Percentiles rank a stretch among this genome's conserved stretches.
phyloP scores from a whole-genome alignment of 2,888 invertebrate species.

The Erannis defoliaria region DNA sequence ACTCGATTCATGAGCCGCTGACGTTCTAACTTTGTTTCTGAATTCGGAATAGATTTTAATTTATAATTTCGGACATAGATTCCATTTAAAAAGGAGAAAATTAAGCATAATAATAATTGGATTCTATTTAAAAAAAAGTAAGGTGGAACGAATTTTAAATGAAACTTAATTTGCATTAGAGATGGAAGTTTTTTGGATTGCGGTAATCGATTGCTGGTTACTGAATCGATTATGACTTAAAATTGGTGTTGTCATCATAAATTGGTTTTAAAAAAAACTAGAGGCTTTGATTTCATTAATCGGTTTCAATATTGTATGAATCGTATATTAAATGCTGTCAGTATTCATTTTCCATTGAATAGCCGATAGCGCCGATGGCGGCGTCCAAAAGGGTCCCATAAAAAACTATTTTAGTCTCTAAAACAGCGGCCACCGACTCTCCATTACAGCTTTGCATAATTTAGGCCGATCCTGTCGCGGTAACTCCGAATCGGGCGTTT shows the following conservation, averaged over 20 bases:
- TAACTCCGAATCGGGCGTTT: slow-evolving; percentile 67
- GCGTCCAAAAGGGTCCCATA: slow-evolving; percentile 28
- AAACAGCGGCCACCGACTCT: slow-evolving; percentile 64
- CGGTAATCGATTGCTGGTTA: slow-evolving; percentile 23
- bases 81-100: too few relatives aligned
- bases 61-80: slow-evolving; percentile 12
- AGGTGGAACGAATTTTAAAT: slow-evolving; percentile 5
- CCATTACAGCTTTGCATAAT: slow-evolving; percentile 84
- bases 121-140: too few relatives aligned
- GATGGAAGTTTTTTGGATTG: slow-evolving; percentile 10
- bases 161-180: slow-evolving; percentile 20
- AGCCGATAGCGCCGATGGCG: slow-evolving; percentile 12
- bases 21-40: slow-evolving; percentile 39
- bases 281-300: slow-evolving; percentile 17
- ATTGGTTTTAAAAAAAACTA: slow-evolving; percentile 5
- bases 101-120: too few relatives aligned
- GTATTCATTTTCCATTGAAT: slow-evolving; percentile 27
- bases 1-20: slow-evolving; percentile 61
- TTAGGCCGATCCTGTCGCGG: slow-evolving; percentile 75
- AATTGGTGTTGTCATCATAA: slow-evolving; percentile 19
- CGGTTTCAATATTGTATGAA: slow-evolving; percentile 20
- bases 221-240: slow-evolving; percentile 32
- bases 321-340: slow-evolving; percentile 27
- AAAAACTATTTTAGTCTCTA: slow-evolving; percentile 70
- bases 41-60: slow-evolving; percentile 39